A percentile compares a stretch with the other conserved stretches of the same genome.
Evolutionary conservation across 2,888 invertebrate genomes (phyloP).

Genomic region (Eupithecia inturbata): DNA sequence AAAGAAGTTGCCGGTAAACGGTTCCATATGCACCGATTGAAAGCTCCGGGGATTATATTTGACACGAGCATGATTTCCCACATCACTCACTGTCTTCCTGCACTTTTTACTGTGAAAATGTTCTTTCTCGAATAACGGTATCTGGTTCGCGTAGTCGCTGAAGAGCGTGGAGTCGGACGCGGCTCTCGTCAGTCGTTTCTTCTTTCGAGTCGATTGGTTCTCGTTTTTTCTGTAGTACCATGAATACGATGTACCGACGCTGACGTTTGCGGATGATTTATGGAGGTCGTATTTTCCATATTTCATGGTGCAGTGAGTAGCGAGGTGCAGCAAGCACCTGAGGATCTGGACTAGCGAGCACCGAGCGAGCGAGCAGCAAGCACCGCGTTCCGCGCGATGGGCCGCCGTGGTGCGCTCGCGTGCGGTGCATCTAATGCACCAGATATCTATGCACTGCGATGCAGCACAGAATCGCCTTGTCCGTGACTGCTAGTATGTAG

Average conservation of each 20-base stretch:
- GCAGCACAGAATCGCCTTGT: constrained; percentile 50
- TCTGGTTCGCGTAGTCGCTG: constrained; percentile 81
- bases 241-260: constrained; percentile 79
- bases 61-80: constrained; percentile 68
- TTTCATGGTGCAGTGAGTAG: constrained; percentile 73
- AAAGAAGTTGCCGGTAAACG: constrained; percentile 79
- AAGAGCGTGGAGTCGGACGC: constrained; percentile 81
- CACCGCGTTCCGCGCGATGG: constrained; percentile 71
- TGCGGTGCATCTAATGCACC: constrained; percentile 65
- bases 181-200: constrained; percentile 67
- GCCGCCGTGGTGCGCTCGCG: constrained; percentile 56
- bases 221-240: constrained; percentile 81
- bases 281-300: constrained; percentile 82
- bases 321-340: constrained; percentile 65
- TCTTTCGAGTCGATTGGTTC: constrained; percentile 64
- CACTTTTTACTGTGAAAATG: constrained; percentile 66
- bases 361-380: constrained; percentile 64
- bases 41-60: constrained; percentile 69
- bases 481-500: constrained; percentile 63
- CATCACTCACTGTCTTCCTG: constrained; percentile 74
- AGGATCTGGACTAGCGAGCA: constrained; percentile 62
- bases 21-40: constrained; percentile 75
- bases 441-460: constrained; percentile 52
- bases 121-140: constrained; percentile 75
- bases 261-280: constrained; percentile 77